Evolutionary conservation across 2,888 invertebrate genomes (phyloP), one percentile per base, ranked within the genome.

Genomic region (Cartodere bifasciata): DNA sequence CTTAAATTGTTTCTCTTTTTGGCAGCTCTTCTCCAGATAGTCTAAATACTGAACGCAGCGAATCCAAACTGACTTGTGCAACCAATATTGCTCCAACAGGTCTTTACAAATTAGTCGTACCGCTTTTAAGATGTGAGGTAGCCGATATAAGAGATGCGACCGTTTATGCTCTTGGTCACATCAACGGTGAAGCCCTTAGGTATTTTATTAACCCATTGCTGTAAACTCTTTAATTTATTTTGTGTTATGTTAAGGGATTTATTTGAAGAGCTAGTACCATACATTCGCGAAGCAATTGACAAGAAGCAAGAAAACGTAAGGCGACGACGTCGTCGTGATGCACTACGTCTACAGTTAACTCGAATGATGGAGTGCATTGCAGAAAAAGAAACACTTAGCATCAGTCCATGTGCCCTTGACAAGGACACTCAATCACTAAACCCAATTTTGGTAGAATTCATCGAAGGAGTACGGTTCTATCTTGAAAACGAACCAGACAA

Each of bases 301-400:
- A 74, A 90, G 27, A 97, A 95, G 55, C 94, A 95, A 60, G 97
- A 97, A 56, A 98, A 95, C 56, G 84, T 95, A 70, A 70, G 95
- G 32, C 67, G 97, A 22, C 68, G 94, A 22, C 67, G 91, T 32
- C 71, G 95, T 21, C 74, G 94, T 31, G 98, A 99, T 58, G 85
- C 91, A 7, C 63, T 98, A 28, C 69, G 98, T 23, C 67, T 97
- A 23, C 88, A 95, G 49, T 67, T 99, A 40, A 86, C 92, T 37
- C 77, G 85, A 48, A 81, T 97, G 43, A 67, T 99, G 44, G 86
- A 97, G 51, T 70, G 90, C 37, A 85, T 94, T 38, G 92, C 94
- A 2, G 86, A 88, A 53, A 79, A 83, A 58, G 86, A 84, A 37
- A 91, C 90, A 0, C 87, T 91, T 52, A 82, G 86, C 16, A 74